Evolutionary conservation across 2,113 vertebrate genomes (phyloP).

Genomic region (Artemisiospiza belli): DNA sequence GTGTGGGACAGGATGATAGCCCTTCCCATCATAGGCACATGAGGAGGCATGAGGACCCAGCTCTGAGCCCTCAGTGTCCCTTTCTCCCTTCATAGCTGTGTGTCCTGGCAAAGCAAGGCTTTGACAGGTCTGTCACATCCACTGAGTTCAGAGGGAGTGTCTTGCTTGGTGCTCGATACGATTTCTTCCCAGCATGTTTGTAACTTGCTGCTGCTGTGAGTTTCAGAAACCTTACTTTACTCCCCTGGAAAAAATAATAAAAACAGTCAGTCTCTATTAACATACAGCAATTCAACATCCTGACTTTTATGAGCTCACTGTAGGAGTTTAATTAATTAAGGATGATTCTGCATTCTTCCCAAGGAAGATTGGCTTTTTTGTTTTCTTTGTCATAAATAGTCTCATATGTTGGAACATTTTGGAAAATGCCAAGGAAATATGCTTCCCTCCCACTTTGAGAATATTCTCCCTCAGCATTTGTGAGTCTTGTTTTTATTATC

Average conservation of each 20-base stretch:
- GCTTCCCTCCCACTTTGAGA: slow-evolving; percentile 28
- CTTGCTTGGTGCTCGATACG: not conserved
- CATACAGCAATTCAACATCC: not conserved
- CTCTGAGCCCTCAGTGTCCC: not conserved
- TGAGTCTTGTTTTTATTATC: not conserved
- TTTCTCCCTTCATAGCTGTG: not conserved
- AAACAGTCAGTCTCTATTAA: not conserved
- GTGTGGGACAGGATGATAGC: rapidly evolving
- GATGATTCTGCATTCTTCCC: slow-evolving; percentile 65
- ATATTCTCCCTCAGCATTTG: not conserved
- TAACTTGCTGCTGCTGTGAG: not conserved
- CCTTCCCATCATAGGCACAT: not conserved
- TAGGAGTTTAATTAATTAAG: slow-evolving; percentile 61
- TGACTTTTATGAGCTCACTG: slow-evolving; percentile 48
- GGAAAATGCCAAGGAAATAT: slow-evolving; percentile 37
- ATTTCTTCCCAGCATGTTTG: not conserved
- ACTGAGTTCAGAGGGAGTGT: not conserved
- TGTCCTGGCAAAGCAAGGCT: not conserved
- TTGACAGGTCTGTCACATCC: not conserved
- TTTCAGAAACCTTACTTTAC: slow-evolving; percentile 9
- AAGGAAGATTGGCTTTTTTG: slow-evolving; percentile 43
- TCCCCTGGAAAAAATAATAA: not conserved
- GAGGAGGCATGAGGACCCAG: not conserved
- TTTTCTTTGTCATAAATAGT: slow-evolving; percentile 55
- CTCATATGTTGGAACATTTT: slow-evolving; percentile 9